Evolutionary conservation across 1,140 invertebrate species (phyloP).

Genomic region (Antheraea pernyi): DNA sequence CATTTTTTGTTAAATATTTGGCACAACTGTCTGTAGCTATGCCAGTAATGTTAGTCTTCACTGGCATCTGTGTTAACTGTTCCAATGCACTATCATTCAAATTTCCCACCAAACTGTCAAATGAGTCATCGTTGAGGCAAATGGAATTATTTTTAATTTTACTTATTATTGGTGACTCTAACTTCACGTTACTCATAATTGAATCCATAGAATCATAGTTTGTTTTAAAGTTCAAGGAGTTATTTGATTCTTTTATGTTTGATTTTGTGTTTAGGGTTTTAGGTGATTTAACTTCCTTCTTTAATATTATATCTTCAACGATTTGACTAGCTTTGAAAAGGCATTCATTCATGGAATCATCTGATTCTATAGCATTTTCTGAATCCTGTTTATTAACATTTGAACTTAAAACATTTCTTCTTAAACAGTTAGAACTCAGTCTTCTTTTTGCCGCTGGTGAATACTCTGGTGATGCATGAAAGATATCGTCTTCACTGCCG

Average conservation of each 20-base stretch:
- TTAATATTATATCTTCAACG: conserved; percentile 63
- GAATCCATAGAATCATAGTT: conserved; percentile 62
- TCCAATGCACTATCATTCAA: conserved; percentile 76
- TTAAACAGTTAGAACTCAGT: conserved; percentile 45
- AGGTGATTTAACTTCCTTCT: conserved; percentile 27
- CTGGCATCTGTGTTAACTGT: conserved; percentile 57
- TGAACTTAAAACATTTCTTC: conserved; percentile 66
- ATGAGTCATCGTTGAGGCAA: conserved; percentile 69
- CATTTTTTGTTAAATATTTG: no score
- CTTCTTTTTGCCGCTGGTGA: conserved; percentile 56
- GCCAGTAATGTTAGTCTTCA: conserved; percentile 32
- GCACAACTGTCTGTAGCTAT: conserved; percentile 33
- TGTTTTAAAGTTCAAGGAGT: conserved; percentile 39
- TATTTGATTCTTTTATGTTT: conserved; percentile 28
- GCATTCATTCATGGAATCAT: conserved; percentile 77
- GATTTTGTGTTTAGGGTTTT: conserved; percentile 25
- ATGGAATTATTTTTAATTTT: conserved; percentile 53
- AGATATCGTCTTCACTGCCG: conserved; percentile 64
- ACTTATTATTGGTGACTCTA: conserved; percentile 48
- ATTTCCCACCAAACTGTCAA: conserved; percentile 69
- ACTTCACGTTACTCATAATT: conserved; percentile 58
- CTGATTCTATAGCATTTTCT: conserved; percentile 67
- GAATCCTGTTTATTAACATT: conserved; percentile 60
- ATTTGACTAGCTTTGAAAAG: conserved; percentile 72
- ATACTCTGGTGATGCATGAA: conserved; percentile 54